Conservation (phyloP, 2,113 vertebrate genomes). For the Parotia lawesii region DNA sequence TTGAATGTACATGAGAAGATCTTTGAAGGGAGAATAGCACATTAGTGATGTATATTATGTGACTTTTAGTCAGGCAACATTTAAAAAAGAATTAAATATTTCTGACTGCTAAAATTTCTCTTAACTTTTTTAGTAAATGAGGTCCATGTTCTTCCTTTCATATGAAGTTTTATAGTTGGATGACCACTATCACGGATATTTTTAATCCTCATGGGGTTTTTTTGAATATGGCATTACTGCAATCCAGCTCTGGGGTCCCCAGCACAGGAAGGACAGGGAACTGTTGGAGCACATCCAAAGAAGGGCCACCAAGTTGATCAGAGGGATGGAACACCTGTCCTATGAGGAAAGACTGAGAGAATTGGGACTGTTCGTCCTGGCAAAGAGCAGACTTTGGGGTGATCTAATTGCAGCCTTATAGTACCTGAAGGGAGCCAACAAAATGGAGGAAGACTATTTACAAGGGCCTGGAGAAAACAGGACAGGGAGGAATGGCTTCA, state of each 20-base stretch:
- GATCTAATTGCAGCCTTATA: neutral
- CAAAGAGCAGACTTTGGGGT: neutral
- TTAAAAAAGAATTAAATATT: neutral
- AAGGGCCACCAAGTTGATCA: neutral
- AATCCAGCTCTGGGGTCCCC: neutral
- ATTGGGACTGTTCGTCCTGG: neutral
- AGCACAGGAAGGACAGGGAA: neutral
- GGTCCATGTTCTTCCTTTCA: neutral
- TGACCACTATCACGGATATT: fast-evolving
- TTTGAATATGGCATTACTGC: neutral
- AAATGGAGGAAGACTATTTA: neutral
- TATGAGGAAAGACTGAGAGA: neutral
- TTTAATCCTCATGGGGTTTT: no score
- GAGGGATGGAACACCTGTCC: neutral
- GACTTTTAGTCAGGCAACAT: neutral
- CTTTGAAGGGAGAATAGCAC: neutral
- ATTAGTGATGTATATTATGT: neutral
- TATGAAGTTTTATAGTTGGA: neutral
- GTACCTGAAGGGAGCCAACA: neutral
- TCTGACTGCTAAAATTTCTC: neutral
- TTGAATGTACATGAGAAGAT: neutral
- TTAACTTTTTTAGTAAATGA: neutral
- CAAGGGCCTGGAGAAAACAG: neutral
- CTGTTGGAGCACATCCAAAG: neutral
- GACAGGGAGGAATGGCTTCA: neutral